Base-by-base conservation (phyloP, 1,140 invertebrate species). In the Temnothorax longispinosus region DNA sequence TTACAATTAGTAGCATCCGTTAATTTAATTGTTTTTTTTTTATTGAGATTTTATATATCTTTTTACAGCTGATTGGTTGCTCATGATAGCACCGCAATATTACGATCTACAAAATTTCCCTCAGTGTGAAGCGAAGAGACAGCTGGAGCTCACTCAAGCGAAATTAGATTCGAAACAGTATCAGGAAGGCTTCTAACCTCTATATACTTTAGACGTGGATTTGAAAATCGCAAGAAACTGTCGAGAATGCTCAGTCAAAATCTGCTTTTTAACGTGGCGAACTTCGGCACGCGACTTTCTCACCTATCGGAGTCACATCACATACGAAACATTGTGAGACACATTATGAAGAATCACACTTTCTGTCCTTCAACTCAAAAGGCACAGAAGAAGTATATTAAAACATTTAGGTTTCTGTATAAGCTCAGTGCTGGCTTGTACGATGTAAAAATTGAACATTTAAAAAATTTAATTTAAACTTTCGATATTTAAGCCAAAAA, bases 71-170 rank as follows among this genome's bases (percentile, higher is more conserved):
- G 98, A 98, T 93, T 99, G 98, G 99, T 95, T 99, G n/a, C 95
- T 99, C 3, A 97, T 97, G 93, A 97, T 99, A 88, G 99, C 99
- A 0, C 99, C 99, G 0, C 98, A 99, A 94, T 99, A 99, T 96
- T 99, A 99, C 93, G 99, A 99, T 94, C 96, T 99, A 93, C 97
- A 97, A 91, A 99, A 99, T 95, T 99, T 99, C 96, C 99, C 99
- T 8, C 97, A 98, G 92, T 99, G 99, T 95, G 99, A 99, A 96
- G 99, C 99, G 0, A 98, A 99, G 92, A 95, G 99, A 85, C 98
- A 99, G 93, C 95, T 99, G 87, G 98, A 99, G 96, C 96, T 97
- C 64, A 95, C 99, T 65, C 98, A 98, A 92, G 96, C 97, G 60
- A 96, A 98, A 91, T 95, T 99, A 94, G 98, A 99, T 89, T 97